Evolutionary conservation across 1,140 invertebrate species (phyloP), one percentile per base, ranked within the genome.

Genomic region (Micrasema minimum): DNA sequence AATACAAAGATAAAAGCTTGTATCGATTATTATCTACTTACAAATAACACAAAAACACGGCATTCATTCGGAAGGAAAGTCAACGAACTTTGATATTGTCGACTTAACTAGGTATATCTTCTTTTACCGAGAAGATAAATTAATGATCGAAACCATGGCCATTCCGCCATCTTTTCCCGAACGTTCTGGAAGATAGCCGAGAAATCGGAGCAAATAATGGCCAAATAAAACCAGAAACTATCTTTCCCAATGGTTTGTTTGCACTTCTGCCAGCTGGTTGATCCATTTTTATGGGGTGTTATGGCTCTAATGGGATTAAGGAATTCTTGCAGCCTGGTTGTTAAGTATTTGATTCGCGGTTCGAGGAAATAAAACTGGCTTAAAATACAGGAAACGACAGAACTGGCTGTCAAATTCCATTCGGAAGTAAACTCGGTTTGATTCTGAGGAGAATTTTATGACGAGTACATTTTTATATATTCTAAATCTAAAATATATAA

Each of bases 201-300:
- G 18, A 59, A 59, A 59, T 22, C 38, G 55, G 35, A 59, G 35
- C 55, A 59, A 35, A 59, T 59, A 59, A 64, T 64, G 22, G 59
- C 41, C 45, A 64, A 64, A 64, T 64, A 64, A 45, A 64, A 64
- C 43, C 22, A 46, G 59, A 46, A 64, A 46, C 59, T 64, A 64
- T 64, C 59, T 67, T 61, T 38, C 18, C n/a, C 45, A 67, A 72
- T 72, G 66, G 70, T 72, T 72, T 67, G 65, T 67, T 66, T 67
- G 59, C 53, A 50, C 46, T 43, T 62, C 51, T 31, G n/a, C 20
- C 59, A 64, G 22, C 59, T 46, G 59, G 18, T 26, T 72, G 53
- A 64, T 46, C 59, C 71, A 66, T 51, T 72, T 72, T 69, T 72
- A 72, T 57, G 66, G 55, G 35, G 45, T 72, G 71, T 72, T 72